Evolutionary conservation across 2,888 invertebrate genomes (phyloP), one percentile per base, ranked within the genome.

Genomic region (Scaptomyza caliginosa): DNA sequence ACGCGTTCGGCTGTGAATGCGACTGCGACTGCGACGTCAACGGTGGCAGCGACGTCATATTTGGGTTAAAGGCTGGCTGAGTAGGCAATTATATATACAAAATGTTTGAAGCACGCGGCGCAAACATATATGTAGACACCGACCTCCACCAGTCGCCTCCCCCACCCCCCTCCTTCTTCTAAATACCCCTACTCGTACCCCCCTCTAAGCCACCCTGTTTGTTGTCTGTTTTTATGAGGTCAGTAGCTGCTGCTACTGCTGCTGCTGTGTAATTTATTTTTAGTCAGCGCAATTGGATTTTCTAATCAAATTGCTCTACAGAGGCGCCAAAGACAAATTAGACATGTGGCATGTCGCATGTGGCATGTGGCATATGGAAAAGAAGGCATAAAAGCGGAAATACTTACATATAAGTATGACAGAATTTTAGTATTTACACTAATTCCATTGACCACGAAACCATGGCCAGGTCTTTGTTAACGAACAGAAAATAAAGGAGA

Each of bases 21-120:
- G 3, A 28, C 34, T 0, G 13, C 34, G 34, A 28, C 56, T 6
- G 30, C 34, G 26, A 39, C 50, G 49, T 62, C 55, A 57, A 48
- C 56, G 23, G 32, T 28, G 32, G 48, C 63, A 63, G 79, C 76
- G 67, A 67, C 84, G 56, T 60, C 64, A 55, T 67, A 80, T 85
- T 86, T 80, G 79, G 79, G 79, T 80, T 80, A 85, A 68, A 80
- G 75, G 62, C 75, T 73, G 78, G 5, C 58, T 51, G 62, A 67
- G 55, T 55, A 55, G 67, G 60, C 82, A 77, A 85, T 80, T 85
- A 71, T 59, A 73, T 51, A 46, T 42, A 58, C 43, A 58, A 58
- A 64, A 67, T 74, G 62, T 62, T 62, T 67, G 62, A 58, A 55
- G 67, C 67, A 67, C 24, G 59, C 73, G 52, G 58, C 39, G 7